These are phyloP conservation scores for Sterna hirundo DNA, from an alignment of 2,113 vertebrate species.

Conservation along the genomic window DNA sequence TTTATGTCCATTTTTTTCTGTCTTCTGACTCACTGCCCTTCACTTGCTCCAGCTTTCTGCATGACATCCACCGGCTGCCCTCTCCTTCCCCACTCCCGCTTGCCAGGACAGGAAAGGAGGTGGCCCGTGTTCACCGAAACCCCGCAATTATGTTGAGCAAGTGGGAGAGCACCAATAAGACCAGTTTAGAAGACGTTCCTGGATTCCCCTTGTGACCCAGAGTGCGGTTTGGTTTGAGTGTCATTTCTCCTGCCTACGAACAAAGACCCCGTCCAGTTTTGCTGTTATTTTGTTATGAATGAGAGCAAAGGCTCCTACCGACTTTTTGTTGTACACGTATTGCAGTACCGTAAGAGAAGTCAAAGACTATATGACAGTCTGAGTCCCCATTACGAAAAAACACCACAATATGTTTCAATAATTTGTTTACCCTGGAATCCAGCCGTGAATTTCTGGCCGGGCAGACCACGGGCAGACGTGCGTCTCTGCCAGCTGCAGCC, in stretches of 20 bases:
- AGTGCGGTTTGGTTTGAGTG: accelerated
- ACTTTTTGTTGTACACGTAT: too few relatives aligned
- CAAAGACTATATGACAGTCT: background rate
- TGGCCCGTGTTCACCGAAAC: accelerated
- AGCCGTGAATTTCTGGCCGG: background rate
- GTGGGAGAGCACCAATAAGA: background rate
- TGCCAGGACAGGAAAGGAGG: background rate
- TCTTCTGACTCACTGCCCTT: background rate
- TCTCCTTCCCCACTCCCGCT: background rate
- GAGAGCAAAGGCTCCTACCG: background rate
- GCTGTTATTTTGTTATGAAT: background rate
- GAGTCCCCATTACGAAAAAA: background rate
- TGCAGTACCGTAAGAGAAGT: too few relatives aligned
- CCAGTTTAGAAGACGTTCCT: background rate
- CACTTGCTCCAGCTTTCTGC: background rate
- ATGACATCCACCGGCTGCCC: accelerated
- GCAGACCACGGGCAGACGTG: background rate
- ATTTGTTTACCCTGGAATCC: background rate
- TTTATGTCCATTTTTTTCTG: background rate
- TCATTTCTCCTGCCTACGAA: background rate
- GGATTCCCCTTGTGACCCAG: too few relatives aligned
- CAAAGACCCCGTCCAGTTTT: background rate
- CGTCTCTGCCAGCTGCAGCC: background rate
- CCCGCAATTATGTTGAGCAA: too few relatives aligned
- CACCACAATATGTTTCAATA: too few relatives aligned